Base-by-base conservation (phyloP, 2,113 vertebrate genomes). In the Sterna hirundo region DNA sequence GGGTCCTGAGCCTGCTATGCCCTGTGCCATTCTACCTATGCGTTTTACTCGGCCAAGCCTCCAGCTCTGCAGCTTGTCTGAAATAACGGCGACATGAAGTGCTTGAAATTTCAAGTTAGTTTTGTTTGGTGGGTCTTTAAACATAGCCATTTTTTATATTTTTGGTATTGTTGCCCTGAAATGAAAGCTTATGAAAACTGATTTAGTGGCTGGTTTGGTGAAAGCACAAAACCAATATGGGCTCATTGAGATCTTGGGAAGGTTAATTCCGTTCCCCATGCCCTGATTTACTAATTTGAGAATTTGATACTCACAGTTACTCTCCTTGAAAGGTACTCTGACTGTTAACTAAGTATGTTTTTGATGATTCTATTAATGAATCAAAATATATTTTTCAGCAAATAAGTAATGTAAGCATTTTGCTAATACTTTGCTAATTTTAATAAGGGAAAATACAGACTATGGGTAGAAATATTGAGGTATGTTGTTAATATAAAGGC, bases 21-120 rank as follows among this genome's bases (percentile, higher is more conserved):
- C 5, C 17, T 13, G 15, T 1, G 3, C 46, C 46, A 46, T 46
- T 46, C 46, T 46, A 46, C 46, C 46, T 46, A 46, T 13, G 15
- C 1, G 2, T 38, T 34, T 44, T 13, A 1, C n/a, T 44, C 1
- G 2, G 17, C 34, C 47, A 21, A 23, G 14, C 16, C 34, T 74
- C 32, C 47, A 5, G 2, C 11, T 30, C 22, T 38, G 57, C 1
- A 1, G 30, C 14, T 54, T 44, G 2, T 54, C 46, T 75, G 72
- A 21, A 66, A 42, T 8, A 17, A 32, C 1, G 10, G 18, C 14
- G 14, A 13, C 15, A 15, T 18, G 21, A 10, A 68, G 34, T 5
- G 10, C 49, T 54, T 44, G 54, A 64, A 60, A 40, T 51, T 10
- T 30, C 44, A 22, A 2, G 1, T 42, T 57, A 3, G 23, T 71